Evolutionary conservation across 2,113 vertebrate species (phyloP).

Genomic region (Pedionomus torquatus): DNA sequence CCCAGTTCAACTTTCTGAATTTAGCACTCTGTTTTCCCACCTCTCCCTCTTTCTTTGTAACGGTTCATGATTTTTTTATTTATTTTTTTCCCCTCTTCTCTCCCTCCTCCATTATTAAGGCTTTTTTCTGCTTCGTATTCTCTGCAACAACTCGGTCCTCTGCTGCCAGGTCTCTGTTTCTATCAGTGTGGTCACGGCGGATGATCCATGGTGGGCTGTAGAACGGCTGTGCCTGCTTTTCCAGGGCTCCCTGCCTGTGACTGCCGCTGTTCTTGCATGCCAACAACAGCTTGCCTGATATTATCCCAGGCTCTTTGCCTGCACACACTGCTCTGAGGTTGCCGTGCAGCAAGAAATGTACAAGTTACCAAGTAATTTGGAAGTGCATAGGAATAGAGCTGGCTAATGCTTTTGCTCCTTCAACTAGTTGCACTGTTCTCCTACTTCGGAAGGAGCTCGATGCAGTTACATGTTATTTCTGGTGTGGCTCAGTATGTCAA

Average conservation of each 20-base stretch:
- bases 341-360: background rate
- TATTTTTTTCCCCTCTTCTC: fast-evolving
- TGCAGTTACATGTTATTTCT: background rate
- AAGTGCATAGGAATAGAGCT: background rate
- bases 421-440: background rate
- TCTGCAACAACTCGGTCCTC: background rate
- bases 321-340: background rate
- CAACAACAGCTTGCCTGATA: background rate
- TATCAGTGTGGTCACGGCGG: fast-evolving
- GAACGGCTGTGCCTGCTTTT: background rate
- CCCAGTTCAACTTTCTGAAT: background rate
- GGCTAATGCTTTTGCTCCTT: background rate
- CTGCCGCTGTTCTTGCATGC: background rate
- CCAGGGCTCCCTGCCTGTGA: background rate
- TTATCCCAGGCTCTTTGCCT: background rate
- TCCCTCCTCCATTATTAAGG: background rate
- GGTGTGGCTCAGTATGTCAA: background rate
- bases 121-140: background rate
- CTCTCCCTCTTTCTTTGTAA: background rate
- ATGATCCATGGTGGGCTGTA: background rate
- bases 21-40: background rate
- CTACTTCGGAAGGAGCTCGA: background rate
- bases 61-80: background rate
- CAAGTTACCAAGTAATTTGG: background rate
- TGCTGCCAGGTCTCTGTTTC: background rate